Base-by-base conservation (phyloP, 2,113 vertebrate genomes). In the Melanerpes formicivorus region DNA sequence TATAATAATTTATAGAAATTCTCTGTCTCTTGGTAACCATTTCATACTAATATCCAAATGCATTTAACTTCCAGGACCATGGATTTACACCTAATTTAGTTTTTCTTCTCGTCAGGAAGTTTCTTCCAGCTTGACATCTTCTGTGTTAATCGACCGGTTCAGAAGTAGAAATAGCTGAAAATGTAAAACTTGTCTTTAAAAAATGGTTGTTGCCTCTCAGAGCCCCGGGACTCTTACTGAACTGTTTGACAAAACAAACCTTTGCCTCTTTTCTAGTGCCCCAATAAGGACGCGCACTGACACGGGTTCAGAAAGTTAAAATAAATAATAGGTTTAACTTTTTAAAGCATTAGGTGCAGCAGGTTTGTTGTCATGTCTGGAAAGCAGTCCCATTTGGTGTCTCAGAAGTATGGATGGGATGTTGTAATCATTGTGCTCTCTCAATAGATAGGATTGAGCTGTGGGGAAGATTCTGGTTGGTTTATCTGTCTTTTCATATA, bases 1-100 rank as follows among this genome's bases (percentile, higher is more conserved):
- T 96, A 73, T 29, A 95, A 95, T 96, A 96, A 96, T 92, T 85
- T 90, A 69, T 75, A 77, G 77, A 93, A 88, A 65, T 86, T 91
- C 34, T 84, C 10, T 76, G 58, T 95, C 48, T 91, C 93, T 66
- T 87, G 55, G 93, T 94, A 96, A 81, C 91, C 42, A 30, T 71
- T 93, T 86, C 52, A 23, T 77, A 7, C 44, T 86, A 42, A 30
- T 46, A 73, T 3, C 58, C 42, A 91, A 94, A 55, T 92, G 56
- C 34, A 16, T 90, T 95, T 90, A 37, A 76, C 30, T 90, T 90
- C 30, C 72, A 78, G 32, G 65, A 63, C 29, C 19, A 8, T 37
- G 13, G 60, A 62, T 71, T 84, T 74, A 48, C 7, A 69, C 10
- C 6, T 44, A 67, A 60, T 85, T 89, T 19, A 58, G 5, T 73